Base-by-base conservation (phyloP, 2,888 invertebrate genomes). In the Eupeodes latifasciatus region DNA sequence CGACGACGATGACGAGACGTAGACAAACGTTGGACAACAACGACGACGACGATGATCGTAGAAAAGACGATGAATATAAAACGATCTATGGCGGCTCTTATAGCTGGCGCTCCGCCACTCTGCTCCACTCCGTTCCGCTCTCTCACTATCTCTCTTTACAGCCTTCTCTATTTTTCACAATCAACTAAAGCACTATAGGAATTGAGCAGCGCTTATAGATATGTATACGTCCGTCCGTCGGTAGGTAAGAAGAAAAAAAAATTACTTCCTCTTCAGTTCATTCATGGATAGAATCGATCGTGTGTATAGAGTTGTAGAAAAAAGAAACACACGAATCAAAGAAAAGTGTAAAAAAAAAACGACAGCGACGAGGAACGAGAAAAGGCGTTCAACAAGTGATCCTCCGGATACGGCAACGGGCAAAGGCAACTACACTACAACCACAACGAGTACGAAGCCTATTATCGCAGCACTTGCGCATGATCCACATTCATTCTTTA, bases 371-470 rank as follows among this genome's bases (percentile, higher is more conserved):
- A 61, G 57, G 62, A 75, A 69, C 77, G 77, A 85, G 88, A 88
- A 88, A 88, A 88, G 88, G 85, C 88, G 88, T 88, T 88, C 88
- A 88, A 88, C 88, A 88, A 88, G 88, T 88, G 88, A 88, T 88
- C 88, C 88, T 88, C 88, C 88, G 88, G 88, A 88, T 88, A 88
- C 88, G 88, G 84, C 84, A 83, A 83, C 40, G 40, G 40, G 9
- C 40, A 40, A 40, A 5, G 40, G 40, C 40, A 40, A 40, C 40
- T 5, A 9, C 40, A 40, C 40, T 5, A 40, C 40, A 40, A 40
- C 40, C 6, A 40, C 6, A 7, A 40, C 86, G 74, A 85, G 66
- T 81, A 88, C 85, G 85, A 81, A 85, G 85, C 78, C 81, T 88
- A 88, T 88, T 85, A 81, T 88, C 85, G 85, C 85, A 88, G 85